A percentile compares a stretch with the other conserved stretches of the same genome.
phyloP scores from a whole-genome alignment of 1,140 invertebrate species.

The Habropoda laboriosa region DNA sequence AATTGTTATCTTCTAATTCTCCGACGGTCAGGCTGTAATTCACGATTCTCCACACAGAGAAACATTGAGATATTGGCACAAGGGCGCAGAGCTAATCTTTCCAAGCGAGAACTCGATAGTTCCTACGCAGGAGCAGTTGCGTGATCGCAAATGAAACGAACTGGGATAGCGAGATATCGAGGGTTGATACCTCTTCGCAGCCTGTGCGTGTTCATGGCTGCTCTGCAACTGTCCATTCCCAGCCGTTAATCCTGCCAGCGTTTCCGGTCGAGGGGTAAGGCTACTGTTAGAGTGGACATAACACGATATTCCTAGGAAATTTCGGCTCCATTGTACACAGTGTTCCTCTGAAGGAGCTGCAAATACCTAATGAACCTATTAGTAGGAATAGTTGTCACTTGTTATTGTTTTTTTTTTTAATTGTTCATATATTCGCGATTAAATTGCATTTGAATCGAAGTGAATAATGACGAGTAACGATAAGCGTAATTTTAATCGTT shows the following conservation, averaged over 20 bases:
- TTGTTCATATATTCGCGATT: no score
- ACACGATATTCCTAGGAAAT: constrained; percentile 12
- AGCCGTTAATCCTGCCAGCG: constrained; percentile 18
- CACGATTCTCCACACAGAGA: no score
- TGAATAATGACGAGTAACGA: no score
- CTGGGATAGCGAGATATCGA: constrained; percentile 8
- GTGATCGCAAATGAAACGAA: constrained; percentile 7
- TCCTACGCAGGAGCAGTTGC: background rate
- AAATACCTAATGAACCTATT: no score
- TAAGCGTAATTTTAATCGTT: no score
- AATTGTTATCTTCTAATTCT: no score
- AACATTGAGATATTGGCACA: no score
- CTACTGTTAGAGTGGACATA: constrained; percentile 1
- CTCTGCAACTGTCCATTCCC: constrained; percentile 16
- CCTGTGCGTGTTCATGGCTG: background rate
- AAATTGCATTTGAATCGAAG: no score
- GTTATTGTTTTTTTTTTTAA: no score
- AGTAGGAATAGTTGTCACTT: no score
- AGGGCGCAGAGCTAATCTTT: background rate
- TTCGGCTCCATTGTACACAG: background rate
- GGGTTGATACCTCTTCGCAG: background rate
- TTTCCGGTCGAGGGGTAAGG: background rate
- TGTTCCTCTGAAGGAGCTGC: background rate
- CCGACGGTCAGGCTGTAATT: no score
- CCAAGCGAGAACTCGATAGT: background rate